Evolutionary conservation across 2,113 vertebrate species (phyloP), one percentile per base, ranked within the genome.

Genomic region (Chrysochloris asiatica): DNA sequence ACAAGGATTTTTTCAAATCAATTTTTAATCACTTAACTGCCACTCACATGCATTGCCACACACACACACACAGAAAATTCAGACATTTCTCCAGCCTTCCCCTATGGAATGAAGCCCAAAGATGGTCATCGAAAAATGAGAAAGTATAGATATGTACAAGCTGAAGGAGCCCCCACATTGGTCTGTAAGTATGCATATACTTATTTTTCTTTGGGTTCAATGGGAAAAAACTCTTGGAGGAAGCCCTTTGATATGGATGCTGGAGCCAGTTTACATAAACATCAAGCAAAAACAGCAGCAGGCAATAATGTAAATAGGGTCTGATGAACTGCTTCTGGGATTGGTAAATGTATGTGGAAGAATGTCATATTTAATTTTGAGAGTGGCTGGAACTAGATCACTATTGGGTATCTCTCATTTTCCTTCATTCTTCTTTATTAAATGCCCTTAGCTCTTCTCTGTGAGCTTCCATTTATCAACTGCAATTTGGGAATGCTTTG

Each of bases 261-360:
- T 89, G 22, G 56, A 93, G 56, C 76, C 52, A 92, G 61, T 80
- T 95, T 41, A 38, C 50, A 72, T 56, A 86, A 92, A 91, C 83
- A 47, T 90, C 76, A 95, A 93, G 59, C 61, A 92, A 85, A 93
- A 89, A 48, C 47, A 86, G 38, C 28, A 89, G 56, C 30, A 63
- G 47, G 30, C 45, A 86, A 91, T 82, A 77, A 59, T 41, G 12
- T 7, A 83, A 83, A 90, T 83, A 73, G 56, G 26, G 41, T 88
- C 38, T 90, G 77, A 81, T 33, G 30, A 92, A 91, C 41, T 16
- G 7, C 59, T 36, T 76, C 26, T 54, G 22, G 36, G n/a, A 88
- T 17, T 90, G 56, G 45, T 56, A 88, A 93, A 71, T 69, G 38
- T 81, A 86, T 17, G 11, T 30, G 47, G 43, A 89, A 71, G 16